Evolutionary conservation across 2,113 vertebrate genomes (phyloP).

Genomic region (Dipodomys spectabilis): DNA sequence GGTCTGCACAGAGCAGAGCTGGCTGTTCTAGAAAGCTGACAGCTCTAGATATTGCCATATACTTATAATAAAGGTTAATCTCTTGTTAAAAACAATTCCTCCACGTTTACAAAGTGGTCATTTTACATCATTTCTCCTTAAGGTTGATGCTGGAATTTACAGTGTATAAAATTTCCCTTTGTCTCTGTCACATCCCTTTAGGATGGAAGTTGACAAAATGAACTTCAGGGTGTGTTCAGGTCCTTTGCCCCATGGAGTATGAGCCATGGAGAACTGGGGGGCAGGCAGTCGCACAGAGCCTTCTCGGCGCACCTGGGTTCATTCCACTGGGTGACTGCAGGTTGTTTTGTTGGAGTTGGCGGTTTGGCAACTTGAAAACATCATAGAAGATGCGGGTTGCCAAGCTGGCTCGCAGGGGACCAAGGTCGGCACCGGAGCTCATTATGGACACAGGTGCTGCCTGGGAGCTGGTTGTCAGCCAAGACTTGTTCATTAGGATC

Average conservation of each 20-base stretch:
- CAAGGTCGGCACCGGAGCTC: background rate
- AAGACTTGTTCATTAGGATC: background rate
- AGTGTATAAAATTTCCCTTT: background rate
- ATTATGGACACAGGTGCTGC: background rate
- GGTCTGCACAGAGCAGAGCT: too few relatives aligned
- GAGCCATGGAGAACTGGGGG: background rate
- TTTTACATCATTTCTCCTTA: background rate
- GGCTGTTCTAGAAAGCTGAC: background rate
- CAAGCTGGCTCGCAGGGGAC: background rate
- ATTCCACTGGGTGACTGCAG: rapidly evolving
- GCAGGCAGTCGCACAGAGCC: too few relatives aligned
- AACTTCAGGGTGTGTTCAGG: background rate
- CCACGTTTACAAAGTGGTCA: too few relatives aligned
- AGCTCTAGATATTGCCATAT: background rate
- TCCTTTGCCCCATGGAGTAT: background rate
- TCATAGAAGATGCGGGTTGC: background rate
- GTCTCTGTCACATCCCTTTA: background rate
- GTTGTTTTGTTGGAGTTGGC: background rate
- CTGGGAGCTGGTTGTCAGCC: background rate
- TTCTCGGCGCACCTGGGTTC: too few relatives aligned
- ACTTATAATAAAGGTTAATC: background rate
- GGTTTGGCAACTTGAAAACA: background rate
- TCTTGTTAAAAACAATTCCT: background rate
- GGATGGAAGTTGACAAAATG: too few relatives aligned
- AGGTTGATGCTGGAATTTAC: background rate